Percentiles rank a stretch among this genome's conserved stretches.
Conservation (phyloP, 1,140 invertebrate genomes). For the Drosophila pectinifera region DNA sequence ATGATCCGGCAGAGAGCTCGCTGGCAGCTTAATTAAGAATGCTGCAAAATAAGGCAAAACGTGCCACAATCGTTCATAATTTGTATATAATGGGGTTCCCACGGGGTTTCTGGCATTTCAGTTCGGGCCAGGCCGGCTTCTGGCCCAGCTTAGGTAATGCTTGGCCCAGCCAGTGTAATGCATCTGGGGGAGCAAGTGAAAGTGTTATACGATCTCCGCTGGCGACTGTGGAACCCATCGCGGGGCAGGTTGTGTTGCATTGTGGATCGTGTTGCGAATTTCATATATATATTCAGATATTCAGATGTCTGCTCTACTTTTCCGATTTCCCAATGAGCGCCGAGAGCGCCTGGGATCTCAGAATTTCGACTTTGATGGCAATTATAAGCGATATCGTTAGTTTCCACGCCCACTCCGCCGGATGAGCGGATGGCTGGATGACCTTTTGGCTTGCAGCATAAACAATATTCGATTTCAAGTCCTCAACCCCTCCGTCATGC, state of each 20-base stretch:
- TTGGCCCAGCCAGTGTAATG: conserved; percentile 2
- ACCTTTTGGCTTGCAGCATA: conserved; percentile 65
- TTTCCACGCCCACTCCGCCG: conserved; percentile 62
- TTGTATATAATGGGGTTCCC: conserved; percentile 55
- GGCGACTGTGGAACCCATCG: conserved; percentile 52
- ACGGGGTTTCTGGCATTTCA: conserved; percentile 69
- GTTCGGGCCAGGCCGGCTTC: conserved; percentile 37
- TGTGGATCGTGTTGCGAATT: conserved; percentile 30
- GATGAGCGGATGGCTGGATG: conserved; percentile 40
- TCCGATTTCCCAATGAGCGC: conserved; percentile 19
- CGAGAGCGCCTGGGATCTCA: conserved; percentile 3
- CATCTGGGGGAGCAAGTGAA: conserved; percentile 36
- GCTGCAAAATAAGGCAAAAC: conserved; percentile 44
- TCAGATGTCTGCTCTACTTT: conserved; percentile 1
- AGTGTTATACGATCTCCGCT: conserved; percentile 38
- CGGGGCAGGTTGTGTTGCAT: conserved; percentile 16
- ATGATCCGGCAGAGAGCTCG: conserved; percentile 49
- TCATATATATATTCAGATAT: too few species aligned
- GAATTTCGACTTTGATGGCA: conserved; percentile 21
- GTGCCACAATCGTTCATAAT: conserved; percentile 60
- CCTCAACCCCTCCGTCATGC: conserved; percentile 62
- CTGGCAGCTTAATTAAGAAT: conserved; percentile 73
- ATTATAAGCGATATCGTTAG: conserved; percentile 60
- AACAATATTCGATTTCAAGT: conserved; percentile 71
- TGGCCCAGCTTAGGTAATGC: conserved; percentile 17